Percentiles rank a stretch among this genome's conserved stretches.
phyloP scores from a whole-genome alignment of 2,113 vertebrate species.

The Colaptes auratus region DNA sequence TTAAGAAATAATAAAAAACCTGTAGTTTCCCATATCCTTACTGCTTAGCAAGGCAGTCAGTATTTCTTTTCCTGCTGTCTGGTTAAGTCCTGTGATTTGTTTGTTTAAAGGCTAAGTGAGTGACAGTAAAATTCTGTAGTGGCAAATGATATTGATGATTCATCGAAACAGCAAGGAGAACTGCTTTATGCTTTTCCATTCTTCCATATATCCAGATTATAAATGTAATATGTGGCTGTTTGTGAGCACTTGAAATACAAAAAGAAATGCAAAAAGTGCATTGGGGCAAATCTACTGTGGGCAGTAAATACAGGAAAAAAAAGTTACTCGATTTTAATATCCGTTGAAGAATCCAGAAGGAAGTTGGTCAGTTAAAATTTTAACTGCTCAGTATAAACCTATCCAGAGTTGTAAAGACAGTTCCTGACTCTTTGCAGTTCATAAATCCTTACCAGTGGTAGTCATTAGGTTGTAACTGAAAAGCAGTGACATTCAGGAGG shows the following conservation, averaged over 20 bases:
- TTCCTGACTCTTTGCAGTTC: neutral
- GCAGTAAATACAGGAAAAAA: neutral
- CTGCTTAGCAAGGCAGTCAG: neutral
- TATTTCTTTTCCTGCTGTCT: neutral
- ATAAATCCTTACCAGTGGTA: neutral
- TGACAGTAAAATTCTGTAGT: neutral
- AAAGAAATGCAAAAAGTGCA: neutral
- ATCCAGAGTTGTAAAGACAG: neutral
- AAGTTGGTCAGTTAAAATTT: neutral
- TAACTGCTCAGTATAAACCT: neutral
- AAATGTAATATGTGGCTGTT: neutral
- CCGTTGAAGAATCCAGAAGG: neutral
- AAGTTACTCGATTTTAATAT: constrained; percentile 3
- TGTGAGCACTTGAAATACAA: neutral
- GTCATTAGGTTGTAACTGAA: neutral
- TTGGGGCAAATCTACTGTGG: neutral
- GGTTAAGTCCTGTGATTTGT: neutral
- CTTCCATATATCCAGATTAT: neutral
- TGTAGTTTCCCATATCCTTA: neutral
- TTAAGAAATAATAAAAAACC: neutral
- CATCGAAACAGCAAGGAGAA: neutral
- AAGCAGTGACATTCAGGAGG: neutral
- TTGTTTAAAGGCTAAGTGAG: neutral
- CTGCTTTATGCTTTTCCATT: neutral
- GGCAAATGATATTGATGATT: neutral